A percentile compares a stretch with the other conserved stretches of the same genome.
These are phyloP conservation scores for Coccyzus lansbergi DNA, from an alignment of 2,797 vertebrate species.

Conservation along the genomic window DNA sequence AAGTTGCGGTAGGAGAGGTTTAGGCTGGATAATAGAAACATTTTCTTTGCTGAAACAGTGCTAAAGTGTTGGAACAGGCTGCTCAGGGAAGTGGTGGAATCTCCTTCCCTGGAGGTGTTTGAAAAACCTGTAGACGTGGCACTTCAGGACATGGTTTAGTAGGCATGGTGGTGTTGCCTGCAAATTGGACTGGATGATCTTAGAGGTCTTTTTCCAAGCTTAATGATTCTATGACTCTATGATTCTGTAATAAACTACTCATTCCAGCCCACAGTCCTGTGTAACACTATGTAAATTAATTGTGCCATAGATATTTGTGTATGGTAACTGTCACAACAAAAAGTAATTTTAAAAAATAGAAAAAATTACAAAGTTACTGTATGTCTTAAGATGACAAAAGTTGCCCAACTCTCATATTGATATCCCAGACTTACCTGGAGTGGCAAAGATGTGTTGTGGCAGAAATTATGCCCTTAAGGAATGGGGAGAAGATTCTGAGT, in stretches of 20 bases:
- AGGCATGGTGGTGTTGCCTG: no score
- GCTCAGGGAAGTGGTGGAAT: no score
- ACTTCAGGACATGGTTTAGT: no score
- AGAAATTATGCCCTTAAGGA: background rate
- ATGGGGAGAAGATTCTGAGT: background rate
- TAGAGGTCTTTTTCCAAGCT: no score
- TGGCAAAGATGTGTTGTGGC: background rate
- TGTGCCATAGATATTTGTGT: background rate
- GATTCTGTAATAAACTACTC: background rate
- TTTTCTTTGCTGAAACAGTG: no score
- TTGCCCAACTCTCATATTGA: background rate
- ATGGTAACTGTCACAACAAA: background rate
- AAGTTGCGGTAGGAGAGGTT: no score
- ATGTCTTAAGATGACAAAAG: background rate
- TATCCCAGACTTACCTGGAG: background rate
- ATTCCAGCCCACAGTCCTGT: background rate
- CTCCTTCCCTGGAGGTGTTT: no score
- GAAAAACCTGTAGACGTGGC: no score
- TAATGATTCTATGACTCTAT: no score
- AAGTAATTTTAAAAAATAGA: background rate
- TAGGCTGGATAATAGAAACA: no score
- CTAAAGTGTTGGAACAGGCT: no score
- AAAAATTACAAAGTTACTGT: background rate
- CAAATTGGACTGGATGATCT: no score
- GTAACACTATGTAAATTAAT: background rate